A percentile compares a stretch with the other conserved stretches of the same genome.
Evolutionary conservation across 2,113 vertebrate genomes (phyloP).

Genomic region (Rhabdomys dilectus): DNA sequence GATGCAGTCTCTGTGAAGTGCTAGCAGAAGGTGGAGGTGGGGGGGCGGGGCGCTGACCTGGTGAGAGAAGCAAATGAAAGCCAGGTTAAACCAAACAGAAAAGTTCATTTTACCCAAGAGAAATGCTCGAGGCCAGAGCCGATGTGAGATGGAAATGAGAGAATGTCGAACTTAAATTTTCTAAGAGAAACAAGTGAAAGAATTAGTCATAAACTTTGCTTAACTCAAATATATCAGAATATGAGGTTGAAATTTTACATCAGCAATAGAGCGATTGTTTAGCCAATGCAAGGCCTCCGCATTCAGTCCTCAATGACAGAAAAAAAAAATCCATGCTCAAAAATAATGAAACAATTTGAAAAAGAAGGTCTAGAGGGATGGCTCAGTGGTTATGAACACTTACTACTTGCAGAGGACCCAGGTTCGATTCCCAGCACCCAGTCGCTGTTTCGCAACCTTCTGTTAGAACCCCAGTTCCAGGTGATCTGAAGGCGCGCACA

Average conservation of each 20-base stretch:
- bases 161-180: background rate
- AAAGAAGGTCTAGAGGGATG: background rate
- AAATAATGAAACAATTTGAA: background rate
- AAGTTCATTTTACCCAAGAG: background rate
- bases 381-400: background rate
- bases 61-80: background rate
- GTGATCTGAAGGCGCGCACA: background rate
- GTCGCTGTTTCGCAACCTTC: background rate
- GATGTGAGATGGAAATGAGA: accelerated
- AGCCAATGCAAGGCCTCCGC: background rate
- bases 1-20: background rate
- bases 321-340: background rate
- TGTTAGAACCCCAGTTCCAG: background rate
- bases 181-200: background rate
- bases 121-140: background rate
- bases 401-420: background rate
- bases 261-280: background rate
- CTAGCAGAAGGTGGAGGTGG: too few species aligned
- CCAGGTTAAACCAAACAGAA: background rate
- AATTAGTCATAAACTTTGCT: background rate
- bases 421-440: background rate
- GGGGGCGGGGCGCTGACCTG: background rate
- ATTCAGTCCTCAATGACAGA: background rate
- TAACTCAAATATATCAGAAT: background rate
- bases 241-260: background rate